A percentile compares a stretch with the other conserved stretches of the same genome.
Evolutionary conservation across 1,140 invertebrate species (phyloP).

Genomic region (Gonioctena quinquepunctata): DNA sequence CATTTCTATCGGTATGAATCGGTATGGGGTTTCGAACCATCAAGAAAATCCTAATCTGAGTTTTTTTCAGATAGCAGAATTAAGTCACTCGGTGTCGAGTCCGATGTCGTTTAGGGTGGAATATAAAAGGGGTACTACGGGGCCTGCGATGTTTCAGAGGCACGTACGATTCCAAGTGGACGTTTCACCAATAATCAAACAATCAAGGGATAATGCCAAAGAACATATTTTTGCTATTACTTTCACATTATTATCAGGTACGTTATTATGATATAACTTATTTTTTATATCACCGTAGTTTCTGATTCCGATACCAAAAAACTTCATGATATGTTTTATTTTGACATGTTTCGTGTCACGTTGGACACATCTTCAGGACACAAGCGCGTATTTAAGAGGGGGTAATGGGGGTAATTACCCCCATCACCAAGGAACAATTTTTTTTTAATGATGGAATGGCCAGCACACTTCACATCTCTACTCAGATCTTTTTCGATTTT

Average conservation of each 20-base stretch:
- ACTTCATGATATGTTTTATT: too few relatives aligned
- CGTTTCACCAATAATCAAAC: constrained; percentile 72
- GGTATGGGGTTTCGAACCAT: background rate
- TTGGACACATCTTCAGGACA: too few relatives aligned
- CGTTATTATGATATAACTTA: too few relatives aligned
- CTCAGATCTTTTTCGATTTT: too few relatives aligned
- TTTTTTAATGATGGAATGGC: too few relatives aligned
- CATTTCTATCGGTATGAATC: constrained; percentile 88
- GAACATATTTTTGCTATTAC: constrained; percentile 92
- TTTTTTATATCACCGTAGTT: too few relatives aligned
- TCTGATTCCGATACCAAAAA: too few relatives aligned
- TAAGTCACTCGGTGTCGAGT: constrained; percentile 97
- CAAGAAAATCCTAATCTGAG: background rate
- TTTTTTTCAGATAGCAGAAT: constrained; percentile 86
- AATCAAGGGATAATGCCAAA: constrained; percentile 71
- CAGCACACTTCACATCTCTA: too few relatives aligned
- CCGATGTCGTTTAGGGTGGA: constrained; percentile 98
- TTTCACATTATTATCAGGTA: constrained; percentile 94
- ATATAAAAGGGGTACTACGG: constrained; percentile 90
- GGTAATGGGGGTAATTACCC: too few relatives aligned
- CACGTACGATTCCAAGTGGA: constrained; percentile 92
- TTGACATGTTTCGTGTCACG: too few relatives aligned
- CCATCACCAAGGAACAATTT: too few relatives aligned
- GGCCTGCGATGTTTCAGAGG: constrained; percentile 93
- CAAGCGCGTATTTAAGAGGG: too few relatives aligned